Evolutionary conservation across 2,113 vertebrate genomes (phyloP).

Genomic region (Callithrix jacchus): DNA sequence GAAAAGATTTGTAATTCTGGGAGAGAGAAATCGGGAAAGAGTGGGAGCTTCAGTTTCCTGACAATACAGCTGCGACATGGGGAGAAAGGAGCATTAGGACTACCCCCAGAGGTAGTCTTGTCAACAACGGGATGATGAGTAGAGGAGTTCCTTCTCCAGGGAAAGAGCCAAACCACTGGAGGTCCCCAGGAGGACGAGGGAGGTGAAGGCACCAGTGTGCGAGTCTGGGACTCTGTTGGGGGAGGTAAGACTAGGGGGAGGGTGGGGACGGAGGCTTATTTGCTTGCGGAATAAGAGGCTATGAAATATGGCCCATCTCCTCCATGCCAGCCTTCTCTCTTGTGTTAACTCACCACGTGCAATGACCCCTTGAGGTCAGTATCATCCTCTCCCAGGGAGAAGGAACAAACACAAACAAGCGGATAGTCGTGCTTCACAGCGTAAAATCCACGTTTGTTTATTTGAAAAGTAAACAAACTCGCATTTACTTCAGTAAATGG

Average conservation of each 20-base stretch:
- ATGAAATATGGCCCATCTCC: background rate
- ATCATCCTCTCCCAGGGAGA: background rate
- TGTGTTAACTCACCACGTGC: background rate
- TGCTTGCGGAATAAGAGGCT: background rate
- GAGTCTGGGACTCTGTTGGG: background rate
- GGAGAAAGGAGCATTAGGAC: background rate
- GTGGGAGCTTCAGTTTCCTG: background rate
- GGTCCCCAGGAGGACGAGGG: background rate
- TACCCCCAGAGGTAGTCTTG: background rate
- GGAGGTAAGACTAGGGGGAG: no score
- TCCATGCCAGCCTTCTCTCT: no score
- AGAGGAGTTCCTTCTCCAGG: background rate
- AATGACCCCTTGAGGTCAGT: background rate
- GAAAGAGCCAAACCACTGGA: background rate
- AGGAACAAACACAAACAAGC: background rate
- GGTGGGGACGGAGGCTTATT: background rate
- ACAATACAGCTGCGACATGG: no score
- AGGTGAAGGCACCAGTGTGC: background rate
- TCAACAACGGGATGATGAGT: background rate
- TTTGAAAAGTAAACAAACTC: background rate
- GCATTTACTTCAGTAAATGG: background rate
- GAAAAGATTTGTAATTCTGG: background rate
- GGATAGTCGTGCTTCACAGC: background rate
- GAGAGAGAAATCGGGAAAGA: background rate
- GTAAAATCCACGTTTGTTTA: background rate